Conservation (phyloP, 37 sponge, comb jelly and placozoan genomes). For the Spongia lamella region DNA sequence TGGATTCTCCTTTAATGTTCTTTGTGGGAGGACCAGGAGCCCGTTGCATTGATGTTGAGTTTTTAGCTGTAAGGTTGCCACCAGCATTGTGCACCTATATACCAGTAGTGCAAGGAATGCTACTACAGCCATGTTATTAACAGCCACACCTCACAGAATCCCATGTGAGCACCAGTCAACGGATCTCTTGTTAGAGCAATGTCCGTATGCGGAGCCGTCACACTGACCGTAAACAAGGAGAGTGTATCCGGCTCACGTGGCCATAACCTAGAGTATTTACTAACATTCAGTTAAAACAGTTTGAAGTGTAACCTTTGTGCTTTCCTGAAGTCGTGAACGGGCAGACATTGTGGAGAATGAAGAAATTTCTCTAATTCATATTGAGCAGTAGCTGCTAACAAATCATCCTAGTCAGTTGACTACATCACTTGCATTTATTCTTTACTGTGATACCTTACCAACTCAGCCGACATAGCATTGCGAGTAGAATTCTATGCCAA, state of each 20-base stretch:
- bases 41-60: constrained; percentile 74
- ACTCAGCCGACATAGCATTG: too few relatives aligned
- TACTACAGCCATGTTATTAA: too few relatives aligned
- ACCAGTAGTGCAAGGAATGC: background rate
- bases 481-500: too few relatives aligned
- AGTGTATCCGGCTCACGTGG: constrained; percentile 22
- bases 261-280: constrained; percentile 53
- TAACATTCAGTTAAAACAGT: too few relatives aligned
- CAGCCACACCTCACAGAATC: constrained; percentile 48
- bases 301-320: too few relatives aligned
- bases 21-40: constrained; percentile 45
- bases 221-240: constrained; percentile 7
- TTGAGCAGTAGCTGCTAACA: background rate
- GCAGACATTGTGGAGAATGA: constrained; percentile 46
- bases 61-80: constrained; percentile 58
- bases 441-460: too few relatives aligned
- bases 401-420: too few relatives aligned
- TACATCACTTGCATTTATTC: too few relatives aligned
- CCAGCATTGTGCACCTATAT: constrained; percentile 41
- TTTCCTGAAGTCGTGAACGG: constrained; percentile 48
- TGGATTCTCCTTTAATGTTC: constrained; percentile 67
- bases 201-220: constrained; percentile 26
- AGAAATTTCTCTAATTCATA: constrained; percentile 46
- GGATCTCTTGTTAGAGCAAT: constrained; percentile 48
- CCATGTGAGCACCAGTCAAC: constrained; percentile 31